A percentile compares a stretch with the other conserved stretches of the same genome.
Conservation (phyloP, 30 jellyfish, hydroid and myxozoan genomes). For the Catostylus mosaicus region DNA sequence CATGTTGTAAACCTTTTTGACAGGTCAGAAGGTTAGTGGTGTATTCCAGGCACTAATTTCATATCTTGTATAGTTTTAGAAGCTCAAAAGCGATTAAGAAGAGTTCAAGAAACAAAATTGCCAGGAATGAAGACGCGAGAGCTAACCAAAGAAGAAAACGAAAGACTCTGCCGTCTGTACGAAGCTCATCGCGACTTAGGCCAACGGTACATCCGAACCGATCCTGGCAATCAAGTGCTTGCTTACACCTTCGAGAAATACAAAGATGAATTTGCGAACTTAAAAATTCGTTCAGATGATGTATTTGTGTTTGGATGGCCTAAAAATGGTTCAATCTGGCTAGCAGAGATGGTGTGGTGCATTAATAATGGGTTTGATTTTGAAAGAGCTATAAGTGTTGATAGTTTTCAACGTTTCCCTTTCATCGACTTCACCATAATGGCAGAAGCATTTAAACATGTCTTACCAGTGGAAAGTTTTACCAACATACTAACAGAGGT, state of each 20-base stretch:
- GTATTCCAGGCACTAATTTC: too few species aligned
- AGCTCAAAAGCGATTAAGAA: too few species aligned
- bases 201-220: slow-evolving; percentile 22
- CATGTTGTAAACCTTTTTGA: too few species aligned
- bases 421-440: slow-evolving; percentile 29
- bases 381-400: neutral
- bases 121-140: neutral
- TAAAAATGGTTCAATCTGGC: slow-evolving; percentile 45
- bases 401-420: slow-evolving; percentile 12
- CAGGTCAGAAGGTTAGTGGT: too few species aligned
- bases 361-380: slow-evolving; percentile 3
- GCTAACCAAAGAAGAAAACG: slow-evolving; percentile 21
- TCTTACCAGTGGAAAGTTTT: slow-evolving; percentile 8
- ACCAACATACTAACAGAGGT: slow-evolving; percentile 7
- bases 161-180: slow-evolving; percentile 18
- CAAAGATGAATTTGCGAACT: slow-evolving; percentile 23
- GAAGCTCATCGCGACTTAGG: slow-evolving; percentile 33
- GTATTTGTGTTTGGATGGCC: slow-evolving; percentile 60
- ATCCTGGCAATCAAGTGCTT: slow-evolving; percentile 37
- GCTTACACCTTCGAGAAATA: slow-evolving; percentile 42
- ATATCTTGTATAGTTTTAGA: too few species aligned
- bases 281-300: slow-evolving; percentile 25
- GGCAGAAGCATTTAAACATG: slow-evolving; percentile 48
- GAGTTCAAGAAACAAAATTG: neutral
- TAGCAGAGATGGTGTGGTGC: slow-evolving; percentile 53